phyloP scores from a whole-genome alignment of 2,888 invertebrate genomes.

The Prenolepis imparis region DNA sequence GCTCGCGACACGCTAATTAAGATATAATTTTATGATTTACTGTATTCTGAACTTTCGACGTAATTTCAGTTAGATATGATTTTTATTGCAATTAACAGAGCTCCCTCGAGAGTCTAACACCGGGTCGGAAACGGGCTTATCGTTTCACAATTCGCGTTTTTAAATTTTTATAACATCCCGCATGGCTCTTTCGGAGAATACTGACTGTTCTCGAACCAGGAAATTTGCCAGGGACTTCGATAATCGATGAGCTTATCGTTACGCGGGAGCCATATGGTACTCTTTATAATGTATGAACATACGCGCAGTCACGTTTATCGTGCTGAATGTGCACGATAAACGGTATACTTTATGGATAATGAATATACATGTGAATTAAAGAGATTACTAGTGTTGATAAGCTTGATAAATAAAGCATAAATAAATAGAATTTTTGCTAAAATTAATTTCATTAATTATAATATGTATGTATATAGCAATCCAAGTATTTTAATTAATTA shows the following conservation, averaged over 20 bases:
- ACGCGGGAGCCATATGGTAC: conserved; percentile 37
- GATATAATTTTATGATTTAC: background rate
- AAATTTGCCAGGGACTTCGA: conserved; percentile 75
- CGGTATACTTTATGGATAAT: background rate
- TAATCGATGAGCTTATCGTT: conserved; percentile 80
- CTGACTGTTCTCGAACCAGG: conserved; percentile 61
- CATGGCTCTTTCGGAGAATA: conserved; percentile 33
- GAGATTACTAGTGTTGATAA: background rate
- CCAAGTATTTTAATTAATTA: conserved; percentile 19
- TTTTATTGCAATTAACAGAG: conserved; percentile 12
- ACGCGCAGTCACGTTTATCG: background rate
- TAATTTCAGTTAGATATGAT: background rate
- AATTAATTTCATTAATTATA: background rate
- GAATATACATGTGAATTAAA: background rate
- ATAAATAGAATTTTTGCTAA: background rate
- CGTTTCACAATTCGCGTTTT: background rate
- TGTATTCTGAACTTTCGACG: conserved; percentile 8
- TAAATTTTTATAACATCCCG: conserved; percentile 2
- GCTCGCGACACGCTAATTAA: background rate
- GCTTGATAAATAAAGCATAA: background rate
- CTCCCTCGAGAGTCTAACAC: background rate
- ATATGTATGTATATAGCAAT: background rate
- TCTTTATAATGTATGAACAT: background rate
- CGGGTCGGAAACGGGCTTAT: background rate
- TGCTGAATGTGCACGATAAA: background rate